Percentiles rank a stretch among this genome's conserved stretches.
Evolutionary conservation across 2,888 invertebrate genomes (phyloP).

Genomic region (Xanthorhoe designata): DNA sequence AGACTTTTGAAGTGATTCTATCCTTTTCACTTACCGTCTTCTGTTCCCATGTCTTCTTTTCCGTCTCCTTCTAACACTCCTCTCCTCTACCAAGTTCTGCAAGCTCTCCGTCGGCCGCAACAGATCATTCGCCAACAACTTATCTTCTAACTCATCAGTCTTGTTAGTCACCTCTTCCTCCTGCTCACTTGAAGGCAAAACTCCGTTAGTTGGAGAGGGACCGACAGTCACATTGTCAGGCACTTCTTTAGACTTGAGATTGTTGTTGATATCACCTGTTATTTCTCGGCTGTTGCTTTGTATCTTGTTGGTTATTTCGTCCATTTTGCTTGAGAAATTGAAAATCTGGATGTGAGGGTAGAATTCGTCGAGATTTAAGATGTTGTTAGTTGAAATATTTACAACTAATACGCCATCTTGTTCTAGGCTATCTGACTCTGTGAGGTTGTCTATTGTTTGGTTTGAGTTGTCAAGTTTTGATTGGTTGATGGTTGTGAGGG

Average conservation of each 20-base stretch:
- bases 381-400: conserved; percentile 77
- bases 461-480: conserved; percentile 60
- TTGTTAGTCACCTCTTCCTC: conserved; percentile 69
- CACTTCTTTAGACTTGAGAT: conserved; percentile 74
- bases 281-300: conserved; percentile 85
- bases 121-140: conserved; percentile 62
- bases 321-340: conserved; percentile 73
- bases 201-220: conserved; percentile 79
- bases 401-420: conserved; percentile 82
- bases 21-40: conserved; percentile 70
- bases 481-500: conserved; percentile 57
- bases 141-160: conserved; percentile 59
- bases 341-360: conserved; percentile 73
- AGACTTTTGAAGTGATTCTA: no score
- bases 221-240: conserved; percentile 79
- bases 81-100: conserved; percentile 68
- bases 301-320: conserved; percentile 82
- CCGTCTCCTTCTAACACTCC: conserved; percentile 58
- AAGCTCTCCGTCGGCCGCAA: conserved; percentile 76
- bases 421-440: conserved; percentile 80
- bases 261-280: conserved; percentile 79
- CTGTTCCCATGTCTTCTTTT: conserved; percentile 76
- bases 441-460: conserved; percentile 73
- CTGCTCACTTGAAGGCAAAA: conserved; percentile 70
- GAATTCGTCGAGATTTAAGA: conserved; percentile 77